phyloP scores from a whole-genome alignment of 1,140 invertebrate genomes.

The Trinorchestia longiramus region DNA sequence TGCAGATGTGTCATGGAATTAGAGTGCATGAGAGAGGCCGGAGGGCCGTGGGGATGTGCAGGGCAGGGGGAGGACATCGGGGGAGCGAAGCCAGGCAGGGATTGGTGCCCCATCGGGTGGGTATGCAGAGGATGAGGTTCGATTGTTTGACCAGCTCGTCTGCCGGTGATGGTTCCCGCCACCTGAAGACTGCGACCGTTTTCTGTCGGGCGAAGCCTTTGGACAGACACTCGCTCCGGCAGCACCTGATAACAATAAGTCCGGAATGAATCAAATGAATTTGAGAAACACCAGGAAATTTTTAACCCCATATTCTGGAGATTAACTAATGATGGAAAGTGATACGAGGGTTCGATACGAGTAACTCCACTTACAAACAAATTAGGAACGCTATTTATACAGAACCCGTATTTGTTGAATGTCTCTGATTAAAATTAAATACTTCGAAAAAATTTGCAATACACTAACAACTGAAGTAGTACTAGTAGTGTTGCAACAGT shows the following conservation, averaged over 20 bases:
- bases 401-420: too few relatives aligned
- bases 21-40: conserved; percentile 58
- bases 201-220: conserved; percentile 78
- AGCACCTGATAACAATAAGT: conserved; percentile 73
- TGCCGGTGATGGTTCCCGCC: conserved; percentile 81
- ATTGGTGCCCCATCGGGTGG: conserved; percentile 59
- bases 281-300: neutral
- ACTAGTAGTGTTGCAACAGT: too few relatives aligned
- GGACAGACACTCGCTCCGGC: conserved; percentile 75
- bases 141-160: conserved; percentile 76
- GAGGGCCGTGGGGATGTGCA: conserved; percentile 47
- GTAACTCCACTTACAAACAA: too few relatives aligned
- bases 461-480: too few relatives aligned
- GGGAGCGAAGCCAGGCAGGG: conserved; percentile 58
- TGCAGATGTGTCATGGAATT: conserved; percentile 64
- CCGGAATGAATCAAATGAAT: neutral
- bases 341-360: too few relatives aligned
- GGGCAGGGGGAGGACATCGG: conserved; percentile 55
- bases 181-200: conserved; percentile 84
- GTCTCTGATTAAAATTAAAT: too few relatives aligned
- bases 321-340: too few relatives aligned
- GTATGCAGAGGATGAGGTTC: conserved; percentile 77
- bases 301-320: too few relatives aligned
- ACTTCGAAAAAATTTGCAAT: too few relatives aligned
- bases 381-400: too few relatives aligned